Evolutionary conservation across 2,888 invertebrate genomes (phyloP), one percentile per base, ranked within the genome.

Genomic region (Neelides folsomi): DNA sequence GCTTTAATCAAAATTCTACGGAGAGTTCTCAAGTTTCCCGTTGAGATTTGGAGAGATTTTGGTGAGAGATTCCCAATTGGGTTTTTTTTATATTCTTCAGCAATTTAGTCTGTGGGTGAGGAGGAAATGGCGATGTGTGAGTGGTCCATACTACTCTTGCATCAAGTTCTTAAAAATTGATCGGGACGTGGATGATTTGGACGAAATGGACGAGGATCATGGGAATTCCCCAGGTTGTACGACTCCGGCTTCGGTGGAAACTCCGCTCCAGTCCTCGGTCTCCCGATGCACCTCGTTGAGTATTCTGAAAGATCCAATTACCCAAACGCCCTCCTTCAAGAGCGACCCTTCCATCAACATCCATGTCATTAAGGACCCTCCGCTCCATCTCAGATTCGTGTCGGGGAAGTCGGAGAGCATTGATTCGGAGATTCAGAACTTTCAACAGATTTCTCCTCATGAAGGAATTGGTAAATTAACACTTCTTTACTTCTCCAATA

Each of bases 281-380:
- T 87, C 87, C 46, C 79, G 86, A 73, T 69, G 87, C 71, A 84
- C 86, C 52, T 87, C 87, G 55, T 74, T 88, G 63, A 86, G 85
- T 71, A 84, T 86, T 64, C 86, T 87, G 67, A 78, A 75, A 67
- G 75, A 75, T 59, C 72, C 72, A 18, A 69, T 71, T 52, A 70
- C 68, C 40, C 62, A 65, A 50, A 65, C 64, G n/a, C 65, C 64
- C 18, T 63, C 65, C 1, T 53, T 64, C 40, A 57, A 58, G 50
- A 27, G 27, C 27, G 27, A 27, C 27, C 27, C 27, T 27, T 27
- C 27, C 4, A 27, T 27, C 27, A 27, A 27, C 27, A 27, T 27
- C 27, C 27, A 27, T 27, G 27, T 27, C 27, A 27, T 27, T 27
- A 27, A 27, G 27, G 27, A 27, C 7, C 27, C 27, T 27, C 27